Percentiles rank a stretch among this genome's conserved stretches.
phyloP scores from a whole-genome alignment of 1,140 invertebrate species.

The Diplogasteroides magnus region DNA sequence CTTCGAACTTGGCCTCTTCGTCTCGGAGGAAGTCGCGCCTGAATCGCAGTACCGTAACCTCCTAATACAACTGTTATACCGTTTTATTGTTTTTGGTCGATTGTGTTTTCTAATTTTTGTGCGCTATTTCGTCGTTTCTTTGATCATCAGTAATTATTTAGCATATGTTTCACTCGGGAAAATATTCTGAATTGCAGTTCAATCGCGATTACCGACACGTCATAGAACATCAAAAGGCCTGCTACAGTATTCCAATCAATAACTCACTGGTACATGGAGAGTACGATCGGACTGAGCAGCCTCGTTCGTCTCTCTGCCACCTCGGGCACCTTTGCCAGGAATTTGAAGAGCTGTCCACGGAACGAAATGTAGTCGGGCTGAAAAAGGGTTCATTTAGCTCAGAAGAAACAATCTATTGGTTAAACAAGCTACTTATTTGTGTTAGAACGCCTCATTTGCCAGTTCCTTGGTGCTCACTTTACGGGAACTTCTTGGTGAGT shows the following conservation, averaged over 20 bases:
- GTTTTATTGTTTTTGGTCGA: no score
- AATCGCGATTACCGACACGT: not conserved
- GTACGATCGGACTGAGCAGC: constrained; percentile 22
- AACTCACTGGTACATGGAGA: constrained; percentile 28
- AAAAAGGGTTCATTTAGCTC: not conserved
- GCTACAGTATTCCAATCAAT: not conserved
- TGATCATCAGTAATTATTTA: no score
- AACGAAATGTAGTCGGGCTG: constrained; percentile 14
- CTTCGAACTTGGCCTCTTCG: not conserved
- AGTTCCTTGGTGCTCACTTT: no score
- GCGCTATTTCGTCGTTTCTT: no score
- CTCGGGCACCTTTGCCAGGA: constrained; percentile 15
- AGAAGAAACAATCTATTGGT: not conserved
- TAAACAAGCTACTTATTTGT: not conserved
- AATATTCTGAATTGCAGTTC: not conserved
- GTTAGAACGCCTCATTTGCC: no score
- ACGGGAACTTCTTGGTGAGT: no score
- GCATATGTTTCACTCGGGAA: not conserved
- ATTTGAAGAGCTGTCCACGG: constrained; percentile 24
- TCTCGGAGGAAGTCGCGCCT: constrained; percentile 4
- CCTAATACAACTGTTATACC: not conserved
- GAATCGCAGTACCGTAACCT: constrained; percentile 9
- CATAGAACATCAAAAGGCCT: not conserved
- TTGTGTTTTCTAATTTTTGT: no score
- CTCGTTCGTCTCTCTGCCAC: constrained; percentile 22